A percentile compares a stretch with the other conserved stretches of the same genome.
Evolutionary conservation across 2,797 vertebrate species (phyloP).

Genomic region (Xerus rutilus): DNA sequence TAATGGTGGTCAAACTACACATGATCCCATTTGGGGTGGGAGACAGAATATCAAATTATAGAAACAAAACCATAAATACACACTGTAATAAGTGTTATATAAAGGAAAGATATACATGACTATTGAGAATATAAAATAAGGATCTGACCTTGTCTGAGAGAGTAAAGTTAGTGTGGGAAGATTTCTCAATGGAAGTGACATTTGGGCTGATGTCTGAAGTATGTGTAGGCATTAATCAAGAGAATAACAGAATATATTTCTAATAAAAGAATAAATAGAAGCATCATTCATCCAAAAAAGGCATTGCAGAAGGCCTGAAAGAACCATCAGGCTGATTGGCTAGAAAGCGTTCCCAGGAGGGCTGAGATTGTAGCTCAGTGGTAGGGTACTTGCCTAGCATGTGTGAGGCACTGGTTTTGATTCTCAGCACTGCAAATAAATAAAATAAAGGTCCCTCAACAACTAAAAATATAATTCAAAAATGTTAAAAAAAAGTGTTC

Average conservation of each 20-base stretch:
- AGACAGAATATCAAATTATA: not conserved
- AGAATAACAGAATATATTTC: not conserved
- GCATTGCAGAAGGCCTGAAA: not conserved
- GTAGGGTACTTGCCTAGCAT: too few relatives aligned
- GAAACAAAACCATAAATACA: constrained; percentile 3
- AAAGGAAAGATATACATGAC: not conserved
- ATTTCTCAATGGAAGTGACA: not conserved
- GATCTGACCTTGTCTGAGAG: not conserved
- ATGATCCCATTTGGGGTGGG: not conserved
- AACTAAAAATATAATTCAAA: too few relatives aligned
- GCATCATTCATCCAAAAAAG: not conserved
- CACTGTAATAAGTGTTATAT: not conserved
- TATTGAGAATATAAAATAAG: not conserved
- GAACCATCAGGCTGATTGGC: not conserved
- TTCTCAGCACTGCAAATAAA: too few relatives aligned
- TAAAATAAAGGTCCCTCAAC: too few relatives aligned
- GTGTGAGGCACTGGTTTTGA: too few relatives aligned
- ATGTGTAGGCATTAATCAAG: not conserved
- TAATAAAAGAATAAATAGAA: not conserved
- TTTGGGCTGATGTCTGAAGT: not conserved
- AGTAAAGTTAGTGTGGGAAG: not conserved
- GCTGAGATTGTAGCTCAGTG: too few relatives aligned
- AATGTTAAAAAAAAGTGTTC: not conserved
- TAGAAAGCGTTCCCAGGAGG: not conserved
- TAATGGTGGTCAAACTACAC: not conserved